Evolutionary conservation across 2,113 vertebrate genomes (phyloP).

Genomic region (Paradoxurus hermaphroditus): DNA sequence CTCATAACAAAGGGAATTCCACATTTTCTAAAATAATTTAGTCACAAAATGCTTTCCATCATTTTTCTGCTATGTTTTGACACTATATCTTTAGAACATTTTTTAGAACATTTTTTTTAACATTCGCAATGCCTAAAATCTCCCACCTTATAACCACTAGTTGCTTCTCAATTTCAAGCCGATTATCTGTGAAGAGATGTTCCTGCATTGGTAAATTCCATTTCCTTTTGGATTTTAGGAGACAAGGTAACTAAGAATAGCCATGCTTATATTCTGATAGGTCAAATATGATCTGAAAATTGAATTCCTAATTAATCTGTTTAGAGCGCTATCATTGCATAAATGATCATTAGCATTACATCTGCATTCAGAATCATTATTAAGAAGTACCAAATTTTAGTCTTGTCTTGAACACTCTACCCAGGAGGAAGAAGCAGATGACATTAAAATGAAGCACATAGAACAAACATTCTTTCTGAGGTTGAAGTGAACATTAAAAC

Average conservation of each 20-base stretch:
- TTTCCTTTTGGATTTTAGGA: not conserved
- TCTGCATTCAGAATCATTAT: not conserved
- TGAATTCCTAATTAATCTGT: not conserved
- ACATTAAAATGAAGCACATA: not conserved
- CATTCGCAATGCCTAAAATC: not conserved
- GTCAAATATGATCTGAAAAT: not conserved
- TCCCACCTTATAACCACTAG: not conserved
- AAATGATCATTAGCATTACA: not conserved
- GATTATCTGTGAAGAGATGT: not conserved
- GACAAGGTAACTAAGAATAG: not conserved
- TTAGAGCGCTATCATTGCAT: not conserved
- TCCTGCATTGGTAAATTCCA: not conserved
- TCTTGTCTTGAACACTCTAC: not conserved
- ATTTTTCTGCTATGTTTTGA: not conserved
- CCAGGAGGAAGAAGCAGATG: not conserved
- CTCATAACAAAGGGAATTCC: slow-evolving; percentile 25
- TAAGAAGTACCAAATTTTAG: not conserved
- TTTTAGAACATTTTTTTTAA: not conserved
- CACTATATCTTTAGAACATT: not conserved
- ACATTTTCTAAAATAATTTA: slow-evolving; percentile 47
- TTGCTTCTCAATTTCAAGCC: not conserved
- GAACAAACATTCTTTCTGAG: not conserved
- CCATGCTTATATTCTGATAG: not conserved
- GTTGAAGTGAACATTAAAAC: not conserved
- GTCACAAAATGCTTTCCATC: not conserved